Conservation (phyloP, 1,140 invertebrate species). For the Linepithema humile region DNA sequence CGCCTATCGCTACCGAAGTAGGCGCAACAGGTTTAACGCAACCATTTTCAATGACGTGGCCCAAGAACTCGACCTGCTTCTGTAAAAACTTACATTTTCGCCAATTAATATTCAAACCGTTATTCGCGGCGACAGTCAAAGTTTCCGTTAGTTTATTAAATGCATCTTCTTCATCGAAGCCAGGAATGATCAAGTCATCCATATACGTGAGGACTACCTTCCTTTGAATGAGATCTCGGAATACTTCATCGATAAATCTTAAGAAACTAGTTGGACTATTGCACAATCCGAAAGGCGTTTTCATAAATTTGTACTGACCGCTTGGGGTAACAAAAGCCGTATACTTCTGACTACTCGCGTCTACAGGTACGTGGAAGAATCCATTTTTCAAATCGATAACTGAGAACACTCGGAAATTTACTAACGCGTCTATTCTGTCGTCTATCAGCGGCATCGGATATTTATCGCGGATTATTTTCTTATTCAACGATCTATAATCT, state of each 20-base stretch:
- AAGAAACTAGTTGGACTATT: conserved; percentile 74
- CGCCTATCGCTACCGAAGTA: too few relatives aligned
- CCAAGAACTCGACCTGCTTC: conserved; percentile 70
- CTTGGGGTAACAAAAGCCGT: conserved; percentile 60
- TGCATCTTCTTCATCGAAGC: neutral
- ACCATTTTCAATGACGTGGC: conserved; percentile 67
- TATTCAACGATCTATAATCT: conserved; percentile 34
- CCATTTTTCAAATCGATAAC: conserved; percentile 11
- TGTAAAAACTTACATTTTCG: conserved; percentile 74
- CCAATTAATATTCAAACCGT: conserved; percentile 64
- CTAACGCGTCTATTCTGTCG: conserved; percentile 16
- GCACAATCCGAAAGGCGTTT: conserved; percentile 76
- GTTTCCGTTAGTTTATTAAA: neutral
- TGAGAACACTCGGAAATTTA: neutral
- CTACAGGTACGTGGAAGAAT: conserved; percentile 39
- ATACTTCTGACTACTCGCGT: neutral
- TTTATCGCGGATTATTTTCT: neutral
- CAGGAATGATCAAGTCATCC: conserved; percentile 25
- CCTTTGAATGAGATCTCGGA: conserved; percentile 50
- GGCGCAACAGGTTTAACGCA: conserved; percentile 67
- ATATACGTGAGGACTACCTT: conserved; percentile 43
- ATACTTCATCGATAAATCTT: conserved; percentile 71
- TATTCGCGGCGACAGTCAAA: neutral
- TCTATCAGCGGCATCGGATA: conserved; percentile 48
- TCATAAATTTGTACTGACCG: conserved; percentile 72